These are phyloP conservation scores for Willowsia nigromaculata DNA, from an alignment of 2,888 invertebrate species.

Conservation along the genomic window DNA sequence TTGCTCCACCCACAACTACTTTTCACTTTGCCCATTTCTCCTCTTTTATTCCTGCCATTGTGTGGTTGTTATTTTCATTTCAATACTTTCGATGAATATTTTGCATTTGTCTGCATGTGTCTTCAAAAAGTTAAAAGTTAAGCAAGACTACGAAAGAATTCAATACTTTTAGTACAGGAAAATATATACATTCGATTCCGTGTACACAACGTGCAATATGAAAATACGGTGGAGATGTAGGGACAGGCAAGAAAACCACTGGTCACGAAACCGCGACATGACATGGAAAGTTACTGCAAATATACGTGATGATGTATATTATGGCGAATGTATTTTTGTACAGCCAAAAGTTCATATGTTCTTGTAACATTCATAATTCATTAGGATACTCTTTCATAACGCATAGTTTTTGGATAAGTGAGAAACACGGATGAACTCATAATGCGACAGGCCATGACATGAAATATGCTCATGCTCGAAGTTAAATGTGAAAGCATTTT, in stretches of 20 bases:
- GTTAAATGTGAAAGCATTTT: slow-evolving; percentile 33
- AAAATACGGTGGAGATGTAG: neutral
- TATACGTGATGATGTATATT: too few species aligned
- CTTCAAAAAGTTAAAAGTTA: neutral
- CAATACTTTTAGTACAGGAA: neutral
- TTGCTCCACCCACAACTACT: slow-evolving; percentile 45
- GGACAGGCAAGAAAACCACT: slow-evolving; percentile 5
- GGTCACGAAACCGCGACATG: slow-evolving; percentile 32
- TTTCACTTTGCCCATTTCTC: slow-evolving; percentile 19
- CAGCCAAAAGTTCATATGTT: too few species aligned
- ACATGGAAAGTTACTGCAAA: too few species aligned
- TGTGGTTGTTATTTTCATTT: neutral
- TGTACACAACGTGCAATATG: neutral
- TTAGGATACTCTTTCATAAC: neutral
- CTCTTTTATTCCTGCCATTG: neutral
- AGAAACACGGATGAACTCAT: slow-evolving; percentile 24
- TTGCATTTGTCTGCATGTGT: neutral
- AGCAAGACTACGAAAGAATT: neutral
- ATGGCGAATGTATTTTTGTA: too few species aligned
- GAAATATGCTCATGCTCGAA: neutral
- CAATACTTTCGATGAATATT: neutral
- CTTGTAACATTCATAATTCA: slow-evolving; percentile 4
- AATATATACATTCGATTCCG: too few species aligned
- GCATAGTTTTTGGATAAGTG: neutral
- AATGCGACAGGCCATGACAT: slow-evolving; percentile 35